Evolutionary conservation across 1,140 invertebrate species (phyloP), one percentile per base, ranked within the genome.

Genomic region (Druon quercuslanigerum): DNA sequence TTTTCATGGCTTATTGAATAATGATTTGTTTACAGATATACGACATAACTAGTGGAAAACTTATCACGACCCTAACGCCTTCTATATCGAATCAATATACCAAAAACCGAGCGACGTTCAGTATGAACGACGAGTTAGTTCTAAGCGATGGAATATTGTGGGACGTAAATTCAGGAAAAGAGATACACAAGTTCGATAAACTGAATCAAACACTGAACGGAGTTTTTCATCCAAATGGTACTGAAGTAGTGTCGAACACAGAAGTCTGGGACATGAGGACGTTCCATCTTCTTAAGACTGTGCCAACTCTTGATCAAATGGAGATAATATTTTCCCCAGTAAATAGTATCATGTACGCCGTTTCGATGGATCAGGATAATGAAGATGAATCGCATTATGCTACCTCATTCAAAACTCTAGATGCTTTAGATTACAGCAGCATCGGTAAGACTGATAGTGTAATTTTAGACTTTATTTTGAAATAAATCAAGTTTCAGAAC

Each of bases 161-260:
- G 95, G 99, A 99, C 91, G 95, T 98, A 9, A 95, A 96, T 75
- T 94, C 95, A 0, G 95, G 95, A 4, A 96, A 96, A 84, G 94
- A 96, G 84, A 96, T 99, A 70, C 98, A 99, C 89, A 99, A 99
- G 87, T 98, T 99, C 86, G 99, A 99, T 92, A 99, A 99, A 90
- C 93, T 99, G 20, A 99, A 99, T 92, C 96, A 98, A 87, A 95
- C 95, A 51, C 94, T 99, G 20, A 99, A 97, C 87, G 99, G 98
- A 0, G 95, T 98, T 1, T 99, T 99, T 88, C 98, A 99, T 94
- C 98, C 98, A 0, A 98, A 98, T 89, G 98, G 98, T 0, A 92
- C 97, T 52, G 98, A 99, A 92, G 96, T 98, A 60, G 94, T 96
- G 77, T 95, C 96, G n/a, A 97, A 97, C 84, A 97, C 95, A 1